Base-by-base conservation (phyloP, 2,113 vertebrate species). In the Lycaon pictus region DNA sequence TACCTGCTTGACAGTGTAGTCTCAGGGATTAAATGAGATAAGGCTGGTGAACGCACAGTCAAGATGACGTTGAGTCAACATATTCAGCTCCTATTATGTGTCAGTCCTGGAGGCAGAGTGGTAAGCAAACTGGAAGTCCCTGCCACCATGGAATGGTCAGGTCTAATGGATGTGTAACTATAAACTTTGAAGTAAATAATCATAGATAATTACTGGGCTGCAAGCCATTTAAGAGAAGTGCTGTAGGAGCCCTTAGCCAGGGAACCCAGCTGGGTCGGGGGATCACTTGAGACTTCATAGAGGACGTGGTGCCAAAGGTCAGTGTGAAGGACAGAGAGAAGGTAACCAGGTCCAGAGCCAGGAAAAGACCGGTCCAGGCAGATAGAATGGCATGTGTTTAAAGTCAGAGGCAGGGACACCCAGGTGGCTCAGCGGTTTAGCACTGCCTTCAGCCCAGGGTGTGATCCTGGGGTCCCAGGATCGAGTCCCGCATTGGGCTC, bases 61-160 rank as follows among this genome's bases (percentile, higher is more conserved):
- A 55, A n/a, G 37, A 29, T 20, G 15, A 35, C 32, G 20, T 8
- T 1, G 43, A 60, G 48, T 35, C n/a, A 25, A 0, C 0, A 35
- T 63, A 0, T 1, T 29, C 25, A 56, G 35, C 35, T 60, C 20
- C 27, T 76, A 7, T 67, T 60, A 27, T 5, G n/a, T 84, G 29
- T 56, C 13, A 12, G 11, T 43, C 32, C 10, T 74, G 48, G 35
- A 83, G 32, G 12, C 11, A 51, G n/a, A 58, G 22, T 48, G 19
- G 25, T 23, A 43, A 85, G 35, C 20, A n/a, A 6, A 60, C 13
- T 48, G 51, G 55, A 76, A 63, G 53, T 72, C 11, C 29, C 29
- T 71, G 10, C 53, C 11, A 0, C 25, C 2, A 1, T n/a, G 6
- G 20, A 37, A 9, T n/a, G 51, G 35, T 17, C 19, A 7, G 25